Evolutionary conservation across 2,797 vertebrate genomes (phyloP), one percentile per base, ranked within the genome.

Genomic region (Melanogrammus aeglefinus): DNA sequence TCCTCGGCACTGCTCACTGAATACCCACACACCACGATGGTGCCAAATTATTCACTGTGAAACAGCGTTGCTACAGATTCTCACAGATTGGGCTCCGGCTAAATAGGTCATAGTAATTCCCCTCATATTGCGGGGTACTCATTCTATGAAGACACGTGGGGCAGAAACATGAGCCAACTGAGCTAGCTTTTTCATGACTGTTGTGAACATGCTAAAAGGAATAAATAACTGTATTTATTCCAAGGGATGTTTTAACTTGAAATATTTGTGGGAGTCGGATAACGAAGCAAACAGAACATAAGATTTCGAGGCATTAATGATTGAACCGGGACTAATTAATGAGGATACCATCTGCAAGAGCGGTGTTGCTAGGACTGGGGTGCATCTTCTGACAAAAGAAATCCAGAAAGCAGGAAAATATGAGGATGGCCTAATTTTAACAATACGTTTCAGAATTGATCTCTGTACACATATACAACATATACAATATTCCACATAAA

Each of bases 1-100:
- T 82, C 91, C 82, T 90, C 80, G 71, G 85, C 73, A 85, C 82
- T 89, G 85, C 86, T 83, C 85, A 75, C 82, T 81, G 86, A 88
- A 86, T 86, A 16, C 87, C 86, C 63, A 79, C 87, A 84, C 88
- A 88, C 80, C 63, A 77, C 51, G 78, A 78, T 84, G 85, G 80
- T 75, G 77, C 87, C 92, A 90, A 93, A 93, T 92, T 89, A 92
- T 91, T 92, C 88, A 92, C 87, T 79, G 69, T 29, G 57, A 63
- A 63, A 63, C 47, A 21, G 47, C n/a, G 47, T 57, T 57, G 47
- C 5, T 18, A 57, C 6, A 24, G 57, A 63, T 63, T n/a, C n/a
- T 7, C 57, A 2, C 57, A 63, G 57, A 63, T 63, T 63, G n/a
- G n/a, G 57, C 21, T n/a, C 57, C 57, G 10, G n/a, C 57, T 63